Conservation (phyloP, 1,140 invertebrate genomes). For the Drosophila suzukii region DNA sequence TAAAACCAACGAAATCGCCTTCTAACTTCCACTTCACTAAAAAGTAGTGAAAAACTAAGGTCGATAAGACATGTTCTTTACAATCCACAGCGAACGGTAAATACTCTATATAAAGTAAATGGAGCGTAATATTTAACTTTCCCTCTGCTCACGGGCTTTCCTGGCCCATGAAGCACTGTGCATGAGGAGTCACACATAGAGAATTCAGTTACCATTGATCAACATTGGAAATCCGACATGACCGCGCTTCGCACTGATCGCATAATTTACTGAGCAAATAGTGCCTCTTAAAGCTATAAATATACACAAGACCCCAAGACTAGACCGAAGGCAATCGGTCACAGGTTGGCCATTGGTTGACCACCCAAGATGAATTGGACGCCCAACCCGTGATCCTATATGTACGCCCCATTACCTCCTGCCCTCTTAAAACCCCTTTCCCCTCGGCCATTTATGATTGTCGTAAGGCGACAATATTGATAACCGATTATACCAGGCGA, state of each 20-base stretch:
- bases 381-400: conserved; percentile 31
- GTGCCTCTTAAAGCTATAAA: conserved; percentile 25
- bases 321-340: conserved; percentile 19
- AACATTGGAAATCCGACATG: conserved; percentile 15
- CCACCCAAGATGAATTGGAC: conserved; percentile 14
- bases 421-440: not conserved
- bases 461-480: conserved; percentile 38
- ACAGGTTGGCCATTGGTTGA: conserved; percentile 22
- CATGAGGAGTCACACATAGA: conserved; percentile 19
- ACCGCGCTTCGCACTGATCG: conserved; percentile 42
- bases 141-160: not conserved
- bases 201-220: conserved; percentile 4
- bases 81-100: not conserved
- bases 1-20: not conserved
- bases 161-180: conserved; percentile 4
- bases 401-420: not conserved
- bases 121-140: conserved; percentile 14
- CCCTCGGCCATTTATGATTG: conserved; percentile 1
- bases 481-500: conserved; percentile 17
- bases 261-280: conserved; percentile 65
- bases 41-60: conserved; percentile 13
- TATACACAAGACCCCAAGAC: conserved; percentile 34
- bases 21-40: not conserved
- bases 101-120: conserved; percentile 6
- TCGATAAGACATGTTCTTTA: not conserved